Percentiles rank a stretch among this genome's conserved stretches.
phyloP scores from a whole-genome alignment of 1,140 invertebrate species.

The Penaeus indicus region DNA sequence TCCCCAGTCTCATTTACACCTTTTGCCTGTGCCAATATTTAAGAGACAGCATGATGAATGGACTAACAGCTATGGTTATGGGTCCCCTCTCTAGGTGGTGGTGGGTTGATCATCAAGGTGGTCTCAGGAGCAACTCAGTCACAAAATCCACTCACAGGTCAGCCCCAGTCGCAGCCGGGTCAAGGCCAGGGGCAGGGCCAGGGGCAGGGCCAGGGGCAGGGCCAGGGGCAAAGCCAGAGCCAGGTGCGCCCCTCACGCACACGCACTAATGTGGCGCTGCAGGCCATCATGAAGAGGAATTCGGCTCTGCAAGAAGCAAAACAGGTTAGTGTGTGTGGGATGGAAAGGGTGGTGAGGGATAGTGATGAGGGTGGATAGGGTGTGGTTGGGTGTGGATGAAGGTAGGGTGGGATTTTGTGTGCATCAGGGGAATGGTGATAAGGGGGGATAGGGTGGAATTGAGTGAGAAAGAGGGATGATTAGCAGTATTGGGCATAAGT shows the following conservation, averaged over 20 bases:
- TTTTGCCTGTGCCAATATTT: no score
- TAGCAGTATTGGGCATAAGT: no score
- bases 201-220: conserved; percentile 16
- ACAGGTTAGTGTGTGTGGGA: conserved; percentile 43
- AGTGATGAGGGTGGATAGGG: no score
- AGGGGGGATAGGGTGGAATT: no score
- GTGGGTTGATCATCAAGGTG: conserved; percentile 32
- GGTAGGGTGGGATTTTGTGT: no score
- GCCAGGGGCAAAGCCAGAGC: background rate
- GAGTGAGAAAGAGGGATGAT: no score
- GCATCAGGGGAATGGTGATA: no score
- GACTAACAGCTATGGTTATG: no score
- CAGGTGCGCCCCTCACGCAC: conserved; percentile 71
- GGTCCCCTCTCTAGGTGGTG: background rate
- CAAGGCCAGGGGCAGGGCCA: conserved; percentile 18
- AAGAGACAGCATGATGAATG: no score
- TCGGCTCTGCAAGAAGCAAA: conserved; percentile 63
- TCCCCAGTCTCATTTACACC: no score
- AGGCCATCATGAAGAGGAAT: conserved; percentile 78
- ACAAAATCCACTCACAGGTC: conserved; percentile 25
- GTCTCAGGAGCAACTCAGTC: conserved; percentile 8
- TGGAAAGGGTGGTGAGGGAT: no score
- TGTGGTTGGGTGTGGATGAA: no score
- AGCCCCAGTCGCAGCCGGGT: conserved; percentile 13
- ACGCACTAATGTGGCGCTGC: conserved; percentile 81